phyloP scores from a whole-genome alignment of 1,140 invertebrate genomes.

The Drosophila guanche region DNA sequence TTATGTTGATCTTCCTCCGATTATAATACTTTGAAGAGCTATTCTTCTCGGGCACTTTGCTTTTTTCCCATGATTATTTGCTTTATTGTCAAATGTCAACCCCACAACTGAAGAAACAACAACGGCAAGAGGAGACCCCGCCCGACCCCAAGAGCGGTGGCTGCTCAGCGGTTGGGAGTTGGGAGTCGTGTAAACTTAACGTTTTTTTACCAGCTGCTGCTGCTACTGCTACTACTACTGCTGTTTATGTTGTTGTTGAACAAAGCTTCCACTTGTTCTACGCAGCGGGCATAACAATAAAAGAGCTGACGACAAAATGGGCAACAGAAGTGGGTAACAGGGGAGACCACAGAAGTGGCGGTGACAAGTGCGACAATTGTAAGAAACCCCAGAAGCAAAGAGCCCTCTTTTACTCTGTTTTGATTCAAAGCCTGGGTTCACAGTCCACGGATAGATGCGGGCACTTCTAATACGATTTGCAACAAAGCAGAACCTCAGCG shows the following conservation, averaged over 20 bases:
- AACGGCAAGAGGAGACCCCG: constrained; percentile 8
- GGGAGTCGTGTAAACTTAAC: constrained; percentile 77
- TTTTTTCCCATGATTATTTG: constrained; percentile 83
- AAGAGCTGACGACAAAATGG: constrained; percentile 57
- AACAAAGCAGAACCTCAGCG: constrained; percentile 7
- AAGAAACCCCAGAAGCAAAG: constrained; percentile 52
- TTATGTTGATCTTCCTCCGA: constrained; percentile 11
- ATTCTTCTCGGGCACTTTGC: constrained; percentile 48
- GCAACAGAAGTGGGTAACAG: constrained; percentile 13
- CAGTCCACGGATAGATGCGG: constrained; percentile 19
- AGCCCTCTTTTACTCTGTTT: not conserved
- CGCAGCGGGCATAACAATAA: constrained; percentile 78
- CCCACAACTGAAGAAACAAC: constrained; percentile 40
- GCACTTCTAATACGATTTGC: constrained; percentile 35
- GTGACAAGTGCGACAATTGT: constrained; percentile 78
- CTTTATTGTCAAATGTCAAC: constrained; percentile 83
- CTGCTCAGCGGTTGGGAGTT: constrained; percentile 62
- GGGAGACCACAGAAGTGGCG: constrained; percentile 6
- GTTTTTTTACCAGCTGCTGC: constrained; percentile 52
- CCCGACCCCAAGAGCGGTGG: constrained; percentile 52
- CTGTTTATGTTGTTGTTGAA: constrained; percentile 63
- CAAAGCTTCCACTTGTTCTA: constrained; percentile 83
- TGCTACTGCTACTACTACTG: constrained; percentile 42
- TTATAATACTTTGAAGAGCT: constrained; percentile 32
- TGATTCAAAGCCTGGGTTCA: constrained; percentile 22